Evolutionary conservation across 1,140 invertebrate genomes (phyloP).

Genomic region (Bombus confusus): DNA sequence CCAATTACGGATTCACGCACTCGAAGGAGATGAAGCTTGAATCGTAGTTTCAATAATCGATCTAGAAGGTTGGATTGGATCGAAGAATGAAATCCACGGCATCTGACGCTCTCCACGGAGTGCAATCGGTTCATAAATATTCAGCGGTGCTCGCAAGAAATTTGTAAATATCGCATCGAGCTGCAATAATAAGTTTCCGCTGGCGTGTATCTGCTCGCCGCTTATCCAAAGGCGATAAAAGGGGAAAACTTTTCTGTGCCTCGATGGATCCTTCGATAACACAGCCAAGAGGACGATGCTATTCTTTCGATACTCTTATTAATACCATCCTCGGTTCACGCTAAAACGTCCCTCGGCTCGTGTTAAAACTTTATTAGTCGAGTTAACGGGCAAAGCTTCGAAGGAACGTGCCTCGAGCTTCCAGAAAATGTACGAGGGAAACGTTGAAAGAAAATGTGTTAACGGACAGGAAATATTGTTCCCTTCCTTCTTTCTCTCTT

Average conservation of each 20-base stretch:
- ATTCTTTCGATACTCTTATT: conserved; percentile 11
- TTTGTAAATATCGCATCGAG: conserved; percentile 26
- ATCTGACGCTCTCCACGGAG: conserved; percentile 12
- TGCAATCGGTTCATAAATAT: conserved; percentile 17
- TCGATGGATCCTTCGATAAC: not conserved
- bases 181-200: conserved; percentile 12
- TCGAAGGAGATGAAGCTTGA: not conserved
- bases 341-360: not conserved
- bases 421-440: not conserved
- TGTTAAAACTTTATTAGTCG: conserved; percentile 37
- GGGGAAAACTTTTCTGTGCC: not conserved
- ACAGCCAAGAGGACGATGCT: not conserved
- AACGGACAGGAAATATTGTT: conserved; percentile 24
- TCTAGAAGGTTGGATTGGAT: not conserved
- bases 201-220: not conserved
- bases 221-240: not conserved
- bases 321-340: not conserved
- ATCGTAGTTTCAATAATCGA: not conserved
- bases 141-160: conserved; percentile 5
- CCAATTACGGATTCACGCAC: conserved; percentile 17
- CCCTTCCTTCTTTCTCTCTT: not conserved
- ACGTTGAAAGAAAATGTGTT: not conserved
- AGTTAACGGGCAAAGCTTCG: not conserved
- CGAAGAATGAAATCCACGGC: not conserved
- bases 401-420: not conserved